Conservation (phyloP, 2,113 vertebrate species). For the Gymnogyps californianus region DNA sequence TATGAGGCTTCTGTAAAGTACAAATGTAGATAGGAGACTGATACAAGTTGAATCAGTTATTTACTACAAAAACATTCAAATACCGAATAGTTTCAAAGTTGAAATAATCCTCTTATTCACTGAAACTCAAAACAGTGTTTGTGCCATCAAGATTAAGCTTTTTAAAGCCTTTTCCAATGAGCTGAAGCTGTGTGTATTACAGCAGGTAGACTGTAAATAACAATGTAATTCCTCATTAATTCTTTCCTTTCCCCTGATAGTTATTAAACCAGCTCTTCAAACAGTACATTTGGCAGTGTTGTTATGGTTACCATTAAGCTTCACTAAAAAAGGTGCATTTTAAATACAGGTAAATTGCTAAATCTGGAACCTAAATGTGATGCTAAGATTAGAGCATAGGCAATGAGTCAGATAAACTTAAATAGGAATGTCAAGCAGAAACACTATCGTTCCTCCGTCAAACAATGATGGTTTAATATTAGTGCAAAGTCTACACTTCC, state of each 20-base stretch:
- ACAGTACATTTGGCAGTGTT: background rate
- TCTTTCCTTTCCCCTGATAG: background rate
- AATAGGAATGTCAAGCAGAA: background rate
- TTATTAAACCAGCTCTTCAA: background rate
- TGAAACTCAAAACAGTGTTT: background rate
- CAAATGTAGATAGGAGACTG: background rate
- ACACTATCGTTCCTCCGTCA: background rate
- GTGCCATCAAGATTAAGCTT: background rate
- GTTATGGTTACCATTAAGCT: background rate
- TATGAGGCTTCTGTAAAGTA: background rate
- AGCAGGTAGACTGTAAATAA: background rate
- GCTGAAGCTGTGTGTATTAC: background rate
- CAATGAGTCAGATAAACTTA: background rate
- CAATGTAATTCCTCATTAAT: background rate
- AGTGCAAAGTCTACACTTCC: background rate
- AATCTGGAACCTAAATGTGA: background rate
- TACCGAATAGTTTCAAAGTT: background rate
- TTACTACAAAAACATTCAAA: background rate
- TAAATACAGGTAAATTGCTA: background rate
- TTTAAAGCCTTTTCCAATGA: background rate
- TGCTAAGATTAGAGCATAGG: background rate
- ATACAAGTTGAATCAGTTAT: background rate
- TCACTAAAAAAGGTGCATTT: background rate
- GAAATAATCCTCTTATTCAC: background rate
- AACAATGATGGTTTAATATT: background rate